Conservation (phyloP, 2,888 invertebrate species). For the Strigamia transsilvanica region DNA sequence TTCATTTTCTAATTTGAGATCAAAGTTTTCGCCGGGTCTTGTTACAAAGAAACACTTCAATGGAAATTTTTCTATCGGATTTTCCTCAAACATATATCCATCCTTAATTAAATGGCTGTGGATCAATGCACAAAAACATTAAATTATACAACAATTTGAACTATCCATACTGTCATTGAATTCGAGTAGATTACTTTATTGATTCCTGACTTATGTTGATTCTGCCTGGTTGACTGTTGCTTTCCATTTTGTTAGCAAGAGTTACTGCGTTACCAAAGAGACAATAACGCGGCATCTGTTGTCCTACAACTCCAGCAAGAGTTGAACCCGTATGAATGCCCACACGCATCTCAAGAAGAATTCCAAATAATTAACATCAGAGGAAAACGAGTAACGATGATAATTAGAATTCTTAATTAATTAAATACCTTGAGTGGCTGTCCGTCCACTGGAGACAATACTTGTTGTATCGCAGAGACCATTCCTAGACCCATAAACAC, state of each 20-base stretch:
- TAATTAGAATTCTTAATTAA: not conserved
- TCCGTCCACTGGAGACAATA: slow-evolving; percentile 60
- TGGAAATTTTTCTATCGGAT: slow-evolving; percentile 51
- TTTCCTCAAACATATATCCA: slow-evolving; percentile 40
- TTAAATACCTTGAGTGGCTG: slow-evolving; percentile 58
- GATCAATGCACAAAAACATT: not conserved
- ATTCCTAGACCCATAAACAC: slow-evolving; percentile 61
- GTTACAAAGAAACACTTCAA: slow-evolving; percentile 50
- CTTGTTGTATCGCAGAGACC: slow-evolving; percentile 59
- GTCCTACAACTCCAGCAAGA: slow-evolving; percentile 57
- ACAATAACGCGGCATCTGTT: slow-evolving; percentile 57
- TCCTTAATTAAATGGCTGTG: slow-evolving; percentile 41
- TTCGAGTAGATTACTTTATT: slow-evolving; percentile 53
- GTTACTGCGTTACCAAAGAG: slow-evolving; percentile 58
- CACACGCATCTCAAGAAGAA: slow-evolving; percentile 56
- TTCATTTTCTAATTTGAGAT: not conserved
- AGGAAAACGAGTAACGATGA: not conserved
- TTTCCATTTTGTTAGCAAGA: slow-evolving; percentile 57
- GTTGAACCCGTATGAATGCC: slow-evolving; percentile 58
- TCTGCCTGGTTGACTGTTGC: slow-evolving; percentile 55
- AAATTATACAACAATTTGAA: not conserved
- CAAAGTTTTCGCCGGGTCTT: not conserved
- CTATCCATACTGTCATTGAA: not conserved
- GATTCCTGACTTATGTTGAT: slow-evolving; percentile 58
- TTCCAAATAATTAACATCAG: not conserved